Evolutionary conservation across 2,888 invertebrate species (phyloP).

Genomic region (Linnaemya vulpina): DNA sequence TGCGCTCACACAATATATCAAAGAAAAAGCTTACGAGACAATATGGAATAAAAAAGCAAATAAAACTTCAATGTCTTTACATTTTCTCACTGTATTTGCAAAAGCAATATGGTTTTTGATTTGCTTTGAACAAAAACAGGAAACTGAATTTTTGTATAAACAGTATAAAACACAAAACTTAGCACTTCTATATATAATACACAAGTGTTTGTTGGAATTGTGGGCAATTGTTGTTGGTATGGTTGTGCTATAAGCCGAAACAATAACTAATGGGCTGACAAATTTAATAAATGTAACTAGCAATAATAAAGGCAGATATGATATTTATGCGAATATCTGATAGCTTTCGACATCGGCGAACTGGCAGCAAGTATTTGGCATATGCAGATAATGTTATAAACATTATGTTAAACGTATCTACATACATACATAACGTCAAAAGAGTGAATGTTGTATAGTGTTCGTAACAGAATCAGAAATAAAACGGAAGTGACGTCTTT

Average conservation of each 20-base stretch:
- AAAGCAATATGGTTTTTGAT: conserved; percentile 52
- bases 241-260: not conserved
- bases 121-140: conserved; percentile 53
- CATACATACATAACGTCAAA: no score
- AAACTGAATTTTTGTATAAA: conserved; percentile 49
- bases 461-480: not conserved
- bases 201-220: conserved; percentile 50
- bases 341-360: no score
- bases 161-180: not conserved
- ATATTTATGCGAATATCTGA: no score
- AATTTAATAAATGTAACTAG: not conserved
- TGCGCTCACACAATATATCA: conserved; percentile 14
- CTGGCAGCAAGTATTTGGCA: no score
- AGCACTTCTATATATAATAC: conserved; percentile 30
- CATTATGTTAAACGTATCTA: no score
- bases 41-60: conserved; percentile 14
- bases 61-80: not conserved
- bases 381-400: no score
- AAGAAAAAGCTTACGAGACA: conserved; percentile 21
- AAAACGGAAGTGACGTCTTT: conserved; percentile 61
- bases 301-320: not conserved
- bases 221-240: conserved; percentile 50
- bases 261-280: not conserved
- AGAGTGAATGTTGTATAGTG: no score
- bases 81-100: conserved; percentile 25